phyloP scores from a whole-genome alignment of 2,888 invertebrate species.

The Patella depressa region DNA sequence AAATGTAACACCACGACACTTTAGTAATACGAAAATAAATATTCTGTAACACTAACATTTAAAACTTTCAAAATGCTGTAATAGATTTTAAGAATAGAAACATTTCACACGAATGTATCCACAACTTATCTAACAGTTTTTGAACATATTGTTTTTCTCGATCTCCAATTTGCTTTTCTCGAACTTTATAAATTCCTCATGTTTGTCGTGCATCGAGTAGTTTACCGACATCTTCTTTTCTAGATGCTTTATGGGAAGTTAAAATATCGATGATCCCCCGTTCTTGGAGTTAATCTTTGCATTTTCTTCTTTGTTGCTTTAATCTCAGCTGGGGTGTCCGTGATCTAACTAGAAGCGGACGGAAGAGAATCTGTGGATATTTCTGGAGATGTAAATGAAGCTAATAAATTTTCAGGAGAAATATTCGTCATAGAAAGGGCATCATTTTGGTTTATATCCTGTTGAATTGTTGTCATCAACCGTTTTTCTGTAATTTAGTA shows the following conservation, averaged over 20 bases:
- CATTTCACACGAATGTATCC: too few species aligned
- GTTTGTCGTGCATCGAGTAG: neutral
- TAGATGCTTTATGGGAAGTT: neutral
- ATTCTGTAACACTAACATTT: too few species aligned
- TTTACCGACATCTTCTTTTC: neutral
- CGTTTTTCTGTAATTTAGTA: neutral
- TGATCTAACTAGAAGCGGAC: neutral
- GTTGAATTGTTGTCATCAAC: neutral
- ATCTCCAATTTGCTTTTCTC: neutral
- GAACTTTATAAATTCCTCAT: neutral
- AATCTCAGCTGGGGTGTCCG: neutral
- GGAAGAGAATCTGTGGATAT: neutral
- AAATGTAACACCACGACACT: too few species aligned
- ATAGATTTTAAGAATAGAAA: too few species aligned
- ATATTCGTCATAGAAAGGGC: neutral
- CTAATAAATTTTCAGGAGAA: too few species aligned
- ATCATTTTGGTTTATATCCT: neutral
- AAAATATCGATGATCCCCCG: neutral
- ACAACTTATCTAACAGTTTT: slow-evolving; percentile 3
- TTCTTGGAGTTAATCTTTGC: neutral
- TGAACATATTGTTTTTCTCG: neutral
- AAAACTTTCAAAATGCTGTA: too few species aligned
- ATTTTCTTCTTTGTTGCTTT: neutral
- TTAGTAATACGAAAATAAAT: too few species aligned
- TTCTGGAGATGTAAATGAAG: neutral